Base-by-base conservation (phyloP, 2,113 vertebrate species). In the Seriola dumerili region DNA sequence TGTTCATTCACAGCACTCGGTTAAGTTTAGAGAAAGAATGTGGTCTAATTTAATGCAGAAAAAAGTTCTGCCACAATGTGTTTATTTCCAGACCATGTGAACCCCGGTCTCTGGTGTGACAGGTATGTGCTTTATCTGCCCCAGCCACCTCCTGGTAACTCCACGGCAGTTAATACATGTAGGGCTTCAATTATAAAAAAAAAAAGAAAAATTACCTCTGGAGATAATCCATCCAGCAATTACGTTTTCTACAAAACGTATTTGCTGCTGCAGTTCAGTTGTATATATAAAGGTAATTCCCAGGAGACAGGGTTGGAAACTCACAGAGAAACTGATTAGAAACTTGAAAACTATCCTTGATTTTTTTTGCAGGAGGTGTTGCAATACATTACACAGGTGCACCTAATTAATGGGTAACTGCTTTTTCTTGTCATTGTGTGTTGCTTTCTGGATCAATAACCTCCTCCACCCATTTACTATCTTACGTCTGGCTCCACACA, bases 401-500 rank as follows among this genome's bases (percentile, higher is more conserved):
- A 64, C 7, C 32, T 59, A 42, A 58, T 79, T 57, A 34, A 70
- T 46, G 58, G 17, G 4, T 63, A 52, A 40, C 54, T 23, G 36
- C 5, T 21, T 72, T 68, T 76, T 64, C 57, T 46, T 72, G 36
- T 48, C 42, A 23, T 57, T 68, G 63, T 73, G 38, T 44, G 25
- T 21, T 21, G 67, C 72, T 62, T 50, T 69, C 62, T 78, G 67
- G 71, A 54, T 72, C 38, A 50, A 12, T 62, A 65, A 7, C 59
- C 46, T 40, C 58, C 32, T 63, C 63, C 68, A 66, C 73, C 59
- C 12, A 52, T 55, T 87, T 17, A 67, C 40, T 17, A 81, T 75
- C 34, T 59, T 59, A 54, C 70, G 57, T 58, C 78, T 74, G 74
- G 58, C 80, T 81, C 61, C 54, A 68, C 74, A 69, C 69, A 46